Evolutionary conservation across 2,113 vertebrate genomes (phyloP), one percentile per base, ranked within the genome.

Genomic region (Chaetodon auriga): DNA sequence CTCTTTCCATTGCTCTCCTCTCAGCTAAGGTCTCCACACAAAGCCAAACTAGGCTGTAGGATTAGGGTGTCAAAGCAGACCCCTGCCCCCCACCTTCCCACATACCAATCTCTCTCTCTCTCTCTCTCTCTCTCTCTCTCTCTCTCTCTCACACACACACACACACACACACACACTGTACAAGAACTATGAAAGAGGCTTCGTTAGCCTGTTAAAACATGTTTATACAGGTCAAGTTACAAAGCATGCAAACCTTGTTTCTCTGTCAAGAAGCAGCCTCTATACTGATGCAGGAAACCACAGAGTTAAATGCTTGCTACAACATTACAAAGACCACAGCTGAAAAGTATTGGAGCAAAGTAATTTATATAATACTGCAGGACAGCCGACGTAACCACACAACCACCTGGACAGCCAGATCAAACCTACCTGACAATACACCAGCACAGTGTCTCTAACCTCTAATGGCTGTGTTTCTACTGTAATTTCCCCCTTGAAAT

Each of bases 21-120:
- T 78, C 81, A 81, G 74, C 82, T 73, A 78, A 92, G 85, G 82
- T 90, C 88, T 87, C 65, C 69, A 82, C 75, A 93, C 91, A 95
- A 93, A 93, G 90, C 85, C 85, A 60, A 73, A 72, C 84, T 75
- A 82, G 86, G 79, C 89, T 92, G 58, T 65, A 75, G 90, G 94
- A 94, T 94, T 92, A 95, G 86, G 88, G 87, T 91, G 91, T 94
- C 91, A 92, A 92, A 90, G 91, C 89, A 89, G 84, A 85, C 80
- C 87, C 85, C 91, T 82, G 84, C 85, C 88, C 89, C 87, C 90
- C 75, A 83, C 85, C 85, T 71, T 79, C 78, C 72, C 64, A 89
- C 92, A 87, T 86, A 88, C 89, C 89, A 76, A 48, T 75, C 71
- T 55, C 58, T 62, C 57, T 45, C 30, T 30, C 30, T 30, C 30